These are phyloP conservation scores for Sardina pilchardus DNA, from an alignment of 2,113 vertebrate species.

Conservation along the genomic window DNA sequence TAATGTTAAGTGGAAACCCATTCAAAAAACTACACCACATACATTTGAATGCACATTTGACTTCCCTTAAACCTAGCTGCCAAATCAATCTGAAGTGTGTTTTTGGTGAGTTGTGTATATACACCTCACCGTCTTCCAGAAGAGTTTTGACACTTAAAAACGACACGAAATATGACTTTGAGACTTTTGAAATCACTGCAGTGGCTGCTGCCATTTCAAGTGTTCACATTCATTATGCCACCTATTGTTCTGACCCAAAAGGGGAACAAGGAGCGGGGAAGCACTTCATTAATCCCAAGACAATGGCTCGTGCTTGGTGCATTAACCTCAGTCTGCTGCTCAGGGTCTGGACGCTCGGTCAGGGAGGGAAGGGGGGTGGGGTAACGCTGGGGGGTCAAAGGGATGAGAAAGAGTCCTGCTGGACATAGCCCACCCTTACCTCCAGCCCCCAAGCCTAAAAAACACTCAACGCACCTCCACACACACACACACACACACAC, in stretches of 20 bases:
- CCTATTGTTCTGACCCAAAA: conserved; percentile 54
- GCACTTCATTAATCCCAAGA: conserved; percentile 71
- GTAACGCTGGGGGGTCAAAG: conserved; percentile 51
- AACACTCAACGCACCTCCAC: neutral
- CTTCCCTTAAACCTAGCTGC: conserved; percentile 11
- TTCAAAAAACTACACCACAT: neutral
- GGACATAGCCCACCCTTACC: conserved; percentile 44
- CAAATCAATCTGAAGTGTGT: conserved; percentile 23
- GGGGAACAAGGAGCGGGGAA: conserved; percentile 58
- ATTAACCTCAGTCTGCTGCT: conserved; percentile 68
- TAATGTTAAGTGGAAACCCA: neutral
- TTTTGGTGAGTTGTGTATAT: neutral
- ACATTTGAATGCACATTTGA: conserved; percentile 31
- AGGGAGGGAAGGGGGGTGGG: conserved; percentile 4
- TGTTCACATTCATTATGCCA: conserved; percentile 56
- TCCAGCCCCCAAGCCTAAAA: conserved; percentile 24
- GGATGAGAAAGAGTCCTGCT: conserved; percentile 71
- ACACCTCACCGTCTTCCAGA: conserved; percentile 29
- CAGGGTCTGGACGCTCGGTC: conserved; percentile 20
- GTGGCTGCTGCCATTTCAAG: conserved; percentile 55
- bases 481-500: neutral
- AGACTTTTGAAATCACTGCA: conserved; percentile 41
- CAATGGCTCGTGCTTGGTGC: conserved; percentile 63
- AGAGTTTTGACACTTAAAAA: conserved; percentile 34
- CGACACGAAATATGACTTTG: conserved; percentile 40